Evolutionary conservation across 2,113 vertebrate species (phyloP).

Genomic region (Capreolus pygargus): DNA sequence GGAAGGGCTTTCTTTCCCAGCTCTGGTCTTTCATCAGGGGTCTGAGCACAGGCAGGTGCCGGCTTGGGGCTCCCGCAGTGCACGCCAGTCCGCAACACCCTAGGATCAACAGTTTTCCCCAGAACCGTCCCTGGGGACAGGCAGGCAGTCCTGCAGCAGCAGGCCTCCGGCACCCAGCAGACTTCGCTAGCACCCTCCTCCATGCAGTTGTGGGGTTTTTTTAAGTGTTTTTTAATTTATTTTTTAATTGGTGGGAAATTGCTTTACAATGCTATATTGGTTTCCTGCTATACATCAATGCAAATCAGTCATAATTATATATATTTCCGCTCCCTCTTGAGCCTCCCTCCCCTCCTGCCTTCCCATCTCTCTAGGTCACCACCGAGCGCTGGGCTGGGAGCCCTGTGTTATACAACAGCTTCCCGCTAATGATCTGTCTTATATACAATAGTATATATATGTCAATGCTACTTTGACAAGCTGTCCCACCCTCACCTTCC

Average conservation of each 20-base stretch:
- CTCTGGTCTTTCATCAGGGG: background rate
- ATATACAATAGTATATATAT: background rate
- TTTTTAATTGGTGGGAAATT: background rate
- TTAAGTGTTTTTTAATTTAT: background rate
- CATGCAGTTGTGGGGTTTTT: background rate
- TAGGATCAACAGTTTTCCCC: background rate
- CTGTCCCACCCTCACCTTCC: background rate
- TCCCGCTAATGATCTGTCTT: background rate
- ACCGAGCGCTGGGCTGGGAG: fast-evolving
- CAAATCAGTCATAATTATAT: background rate
- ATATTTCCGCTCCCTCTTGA: background rate
- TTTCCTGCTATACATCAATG: background rate
- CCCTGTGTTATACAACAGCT: background rate
- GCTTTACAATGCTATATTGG: background rate
- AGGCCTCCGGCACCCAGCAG: background rate
- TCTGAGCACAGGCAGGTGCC: background rate
- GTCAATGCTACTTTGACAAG: background rate
- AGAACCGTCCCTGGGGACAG: background rate
- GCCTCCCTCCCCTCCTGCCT: background rate
- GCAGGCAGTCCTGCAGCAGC: too few relatives aligned
- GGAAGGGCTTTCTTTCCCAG: background rate
- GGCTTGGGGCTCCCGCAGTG: fast-evolving
- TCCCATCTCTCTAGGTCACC: background rate
- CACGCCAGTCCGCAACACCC: fast-evolving
- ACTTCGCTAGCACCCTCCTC: background rate